These are phyloP conservation scores for Chrysotoxum bicinctum DNA, from an alignment of 2,888 invertebrate species.

Conservation along the genomic window DNA sequence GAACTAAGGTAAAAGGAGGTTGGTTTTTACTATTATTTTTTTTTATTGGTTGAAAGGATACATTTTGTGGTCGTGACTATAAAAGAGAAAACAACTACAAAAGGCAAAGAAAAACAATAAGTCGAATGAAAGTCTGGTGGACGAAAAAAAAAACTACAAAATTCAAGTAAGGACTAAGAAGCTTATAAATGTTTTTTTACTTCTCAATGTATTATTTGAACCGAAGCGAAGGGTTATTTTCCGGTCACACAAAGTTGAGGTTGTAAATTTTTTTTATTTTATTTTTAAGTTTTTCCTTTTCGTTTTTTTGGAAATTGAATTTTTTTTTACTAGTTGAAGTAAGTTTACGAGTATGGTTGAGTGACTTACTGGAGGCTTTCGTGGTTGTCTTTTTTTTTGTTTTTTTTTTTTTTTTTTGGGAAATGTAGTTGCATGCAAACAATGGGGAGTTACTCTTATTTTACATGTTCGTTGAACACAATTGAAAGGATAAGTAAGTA, in stretches of 20 bases:
- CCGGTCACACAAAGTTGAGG: slow-evolving; percentile 30
- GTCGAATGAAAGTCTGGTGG: slow-evolving; percentile 15
- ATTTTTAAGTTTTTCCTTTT: slow-evolving; percentile 7
- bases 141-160: slow-evolving; percentile 31
- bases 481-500: slow-evolving; percentile 44
- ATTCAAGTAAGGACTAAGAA: slow-evolving; percentile 28
- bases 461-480: slow-evolving; percentile 37
- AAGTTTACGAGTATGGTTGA: slow-evolving; percentile 51
- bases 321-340: slow-evolving; percentile 39
- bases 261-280: not conserved
- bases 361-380: slow-evolving; percentile 17
- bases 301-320: slow-evolving; percentile 1
- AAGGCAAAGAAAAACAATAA: slow-evolving; percentile 5
- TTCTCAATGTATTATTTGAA: slow-evolving; percentile 17
- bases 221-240: slow-evolving; percentile 23
- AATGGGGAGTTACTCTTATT: slow-evolving; percentile 37
- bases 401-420: not conserved
- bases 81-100: not conserved
- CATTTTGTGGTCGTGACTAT: slow-evolving; percentile 44
- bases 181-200: slow-evolving; percentile 24
- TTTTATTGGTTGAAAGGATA: slow-evolving; percentile 40
- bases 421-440: slow-evolving; percentile 43
- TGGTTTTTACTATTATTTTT: not conserved
- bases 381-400: not conserved
- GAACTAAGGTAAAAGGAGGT: not conserved